phyloP scores from a whole-genome alignment of 2,797 vertebrate species.

The Rhinoraja longicauda region DNA sequence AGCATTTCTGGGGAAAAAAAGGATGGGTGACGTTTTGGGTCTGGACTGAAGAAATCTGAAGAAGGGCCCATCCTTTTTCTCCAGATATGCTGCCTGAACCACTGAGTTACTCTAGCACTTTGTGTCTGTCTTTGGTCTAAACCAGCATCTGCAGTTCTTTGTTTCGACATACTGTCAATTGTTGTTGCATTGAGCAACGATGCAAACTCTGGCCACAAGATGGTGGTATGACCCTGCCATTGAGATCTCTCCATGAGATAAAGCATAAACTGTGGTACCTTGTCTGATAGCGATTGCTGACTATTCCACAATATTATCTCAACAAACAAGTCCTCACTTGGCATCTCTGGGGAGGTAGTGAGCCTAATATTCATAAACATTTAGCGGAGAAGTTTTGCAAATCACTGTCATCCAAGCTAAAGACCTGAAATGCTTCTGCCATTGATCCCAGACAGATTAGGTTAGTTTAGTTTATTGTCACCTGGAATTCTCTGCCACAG shows the following conservation, averaged over 20 bases:
- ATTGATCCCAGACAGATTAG: slow-evolving; percentile 30
- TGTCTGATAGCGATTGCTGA: slow-evolving; percentile 32
- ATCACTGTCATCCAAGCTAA: slow-evolving; percentile 29
- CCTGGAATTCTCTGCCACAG: too few species aligned
- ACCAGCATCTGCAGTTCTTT: too few species aligned
- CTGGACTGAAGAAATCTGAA: too few species aligned
- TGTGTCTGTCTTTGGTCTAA: too few species aligned
- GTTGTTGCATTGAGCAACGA: neutral
- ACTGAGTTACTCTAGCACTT: too few species aligned
- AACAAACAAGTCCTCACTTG: slow-evolving; percentile 23
- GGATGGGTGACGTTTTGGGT: too few species aligned
- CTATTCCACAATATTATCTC: slow-evolving; percentile 36
- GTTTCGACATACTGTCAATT: too few species aligned
- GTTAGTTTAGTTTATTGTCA: neutral
- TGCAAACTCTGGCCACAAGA: neutral
- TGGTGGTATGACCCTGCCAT: slow-evolving; percentile 37
- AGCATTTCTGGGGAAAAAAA: too few species aligned
- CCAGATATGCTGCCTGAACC: too few species aligned
- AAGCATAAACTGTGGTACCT: neutral
- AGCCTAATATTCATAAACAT: slow-evolving; percentile 38
- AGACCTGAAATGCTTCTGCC: slow-evolving; percentile 3
- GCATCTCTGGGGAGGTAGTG: slow-evolving; percentile 34
- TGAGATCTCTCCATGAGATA: neutral
- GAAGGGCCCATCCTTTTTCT: too few species aligned
- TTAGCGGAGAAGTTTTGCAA: slow-evolving; percentile 21